Base-by-base conservation (phyloP, 2,797 vertebrate species). In the Amphiprion clarkii region DNA sequence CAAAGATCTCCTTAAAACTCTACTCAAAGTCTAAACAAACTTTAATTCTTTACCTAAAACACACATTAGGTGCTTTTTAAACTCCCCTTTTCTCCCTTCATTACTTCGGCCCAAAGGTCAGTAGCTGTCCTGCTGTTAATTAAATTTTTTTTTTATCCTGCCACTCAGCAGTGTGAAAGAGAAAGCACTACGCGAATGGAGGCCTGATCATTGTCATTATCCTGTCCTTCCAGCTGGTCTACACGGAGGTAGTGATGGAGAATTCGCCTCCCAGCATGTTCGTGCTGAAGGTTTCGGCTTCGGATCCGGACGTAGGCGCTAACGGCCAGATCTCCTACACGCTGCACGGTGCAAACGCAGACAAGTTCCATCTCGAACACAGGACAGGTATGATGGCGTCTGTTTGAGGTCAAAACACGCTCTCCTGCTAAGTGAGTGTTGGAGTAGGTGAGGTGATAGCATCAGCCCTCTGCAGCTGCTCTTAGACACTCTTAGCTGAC, bases 311-410 rank as follows among this genome's bases (percentile, higher is more conserved):
- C 0, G 66, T 95, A 0, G 97, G 97, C 52, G 95, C 95, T 53
- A 99, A 99, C 0, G 96, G 97, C n/a, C 97, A 96, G 89, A 90
- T 99, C 75, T 96, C 94, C 0, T 99, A 96, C 81, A 97, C 95
- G 25, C 96, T 99, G 48, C 97, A 98, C 0, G 98, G 98, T 0
- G 96, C 95, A 0, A 93, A 96, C 0, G 95, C 97, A 0, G 95
- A 98, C 88, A 96, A 96, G 81, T 99, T 99, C 90, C 95, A 94
- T 58, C 90, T 99, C 63, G 94, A 99, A 76, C 94, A 94, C 0
- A 94, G 95, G 56, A 98, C 97, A 89, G 98, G 98, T 99, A 91
- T 82, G 89, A 84, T 9, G 65, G 12, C 1, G 48, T 60, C 19
- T 70, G 68, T 82, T 72, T 79, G 48, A 71, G 57, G 66, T 86